phyloP scores from a whole-genome alignment of 2,888 invertebrate genomes.

The Acleris holmiana region DNA sequence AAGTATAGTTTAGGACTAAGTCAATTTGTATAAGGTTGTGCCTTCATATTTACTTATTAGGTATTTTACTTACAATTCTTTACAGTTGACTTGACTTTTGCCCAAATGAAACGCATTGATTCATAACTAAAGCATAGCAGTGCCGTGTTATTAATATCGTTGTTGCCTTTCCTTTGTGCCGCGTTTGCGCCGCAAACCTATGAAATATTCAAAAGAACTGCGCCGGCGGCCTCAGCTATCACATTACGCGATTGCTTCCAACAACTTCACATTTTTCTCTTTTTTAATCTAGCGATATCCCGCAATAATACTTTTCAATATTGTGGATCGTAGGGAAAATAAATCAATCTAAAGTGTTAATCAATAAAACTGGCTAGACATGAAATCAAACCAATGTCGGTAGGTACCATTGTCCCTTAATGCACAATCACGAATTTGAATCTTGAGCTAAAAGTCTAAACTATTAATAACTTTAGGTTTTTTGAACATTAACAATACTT shows the following conservation, averaged over 20 bases:
- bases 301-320: slow-evolving; percentile 25
- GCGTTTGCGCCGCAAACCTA: slow-evolving; percentile 50
- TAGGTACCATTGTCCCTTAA: not conserved
- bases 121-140: no score
- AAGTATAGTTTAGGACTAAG: no score
- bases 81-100: no score
- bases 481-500: no score
- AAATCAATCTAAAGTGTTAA: slow-evolving; percentile 1
- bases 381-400: not conserved
- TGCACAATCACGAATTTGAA: no score
- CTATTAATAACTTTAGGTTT: no score
- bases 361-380: not conserved
- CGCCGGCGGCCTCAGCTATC: slow-evolving; percentile 54
- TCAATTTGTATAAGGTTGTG: no score
- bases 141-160: slow-evolving; percentile 2
- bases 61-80: no score
- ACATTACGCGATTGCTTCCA: slow-evolving; percentile 56
- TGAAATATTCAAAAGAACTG: slow-evolving; percentile 65
- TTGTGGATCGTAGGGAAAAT: not conserved
- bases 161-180: slow-evolving; percentile 48
- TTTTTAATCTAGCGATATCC: slow-evolving; percentile 26
- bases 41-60: no score
- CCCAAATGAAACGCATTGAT: no score
- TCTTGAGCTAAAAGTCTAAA: no score
- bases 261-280: slow-evolving; percentile 38